phyloP scores from a whole-genome alignment of 2,888 invertebrate genomes.

The Unio delphinus region DNA sequence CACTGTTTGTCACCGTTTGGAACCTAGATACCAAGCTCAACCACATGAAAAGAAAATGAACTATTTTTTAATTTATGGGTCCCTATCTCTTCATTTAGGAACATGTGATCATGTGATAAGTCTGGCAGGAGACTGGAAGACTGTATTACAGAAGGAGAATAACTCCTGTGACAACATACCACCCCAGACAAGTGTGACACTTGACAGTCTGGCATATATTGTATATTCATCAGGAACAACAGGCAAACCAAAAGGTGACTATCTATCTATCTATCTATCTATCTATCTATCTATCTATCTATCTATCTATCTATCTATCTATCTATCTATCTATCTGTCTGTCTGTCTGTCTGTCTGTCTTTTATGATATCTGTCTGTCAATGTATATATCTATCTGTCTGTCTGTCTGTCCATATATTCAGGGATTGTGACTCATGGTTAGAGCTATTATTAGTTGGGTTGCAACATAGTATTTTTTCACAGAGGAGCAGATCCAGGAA shows the following conservation, averaged over 20 bases:
- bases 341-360: too few species aligned
- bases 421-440: too few species aligned
- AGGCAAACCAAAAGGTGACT: conserved; percentile 71
- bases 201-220: conserved; percentile 70
- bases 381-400: not conserved
- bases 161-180: conserved; percentile 12
- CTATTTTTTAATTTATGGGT: not conserved
- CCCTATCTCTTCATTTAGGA: too few species aligned
- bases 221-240: conserved; percentile 73
- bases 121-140: conserved; percentile 56
- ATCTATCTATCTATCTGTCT: not conserved
- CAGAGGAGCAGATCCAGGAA: too few species aligned
- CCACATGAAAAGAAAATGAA: not conserved
- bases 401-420: not conserved
- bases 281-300: not conserved
- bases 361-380: not conserved
- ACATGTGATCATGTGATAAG: conserved; percentile 36
- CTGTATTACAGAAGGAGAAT: conserved; percentile 42
- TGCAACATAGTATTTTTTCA: too few species aligned
- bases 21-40: not conserved
- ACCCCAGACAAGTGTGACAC: conserved; percentile 21
- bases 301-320: not conserved
- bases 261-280: not conserved
- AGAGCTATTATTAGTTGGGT: too few species aligned
- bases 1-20: not conserved